A percentile compares a stretch with the other conserved stretches of the same genome.
phyloP scores from a whole-genome alignment of 2,888 invertebrate genomes.

The Microctonus hyperodae region DNA sequence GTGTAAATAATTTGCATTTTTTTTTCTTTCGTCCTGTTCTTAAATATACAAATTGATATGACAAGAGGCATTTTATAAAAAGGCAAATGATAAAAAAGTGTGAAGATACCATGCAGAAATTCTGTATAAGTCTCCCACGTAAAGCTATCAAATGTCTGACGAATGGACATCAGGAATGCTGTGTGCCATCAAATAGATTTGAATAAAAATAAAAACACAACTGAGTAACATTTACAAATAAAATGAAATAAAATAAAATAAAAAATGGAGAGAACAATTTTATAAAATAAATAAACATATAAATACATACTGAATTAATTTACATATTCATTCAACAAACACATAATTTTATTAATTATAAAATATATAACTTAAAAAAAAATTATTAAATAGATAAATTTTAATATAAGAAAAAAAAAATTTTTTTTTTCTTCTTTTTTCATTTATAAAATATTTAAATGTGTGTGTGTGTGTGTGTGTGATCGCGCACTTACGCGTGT shows the following conservation, averaged over 20 bases:
- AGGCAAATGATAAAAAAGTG: background rate
- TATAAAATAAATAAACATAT: background rate
- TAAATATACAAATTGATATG: background rate
- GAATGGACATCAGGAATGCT: constrained; percentile 58
- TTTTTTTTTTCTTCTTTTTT: background rate
- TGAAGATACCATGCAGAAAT: constrained; percentile 48
- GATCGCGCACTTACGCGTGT: constrained; percentile 12
- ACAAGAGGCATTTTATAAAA: background rate
- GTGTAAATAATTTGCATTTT: no score
- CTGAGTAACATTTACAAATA: background rate
- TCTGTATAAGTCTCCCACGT: constrained; percentile 55
- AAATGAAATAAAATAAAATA: background rate
- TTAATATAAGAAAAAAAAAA: background rate
- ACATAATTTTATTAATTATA: background rate
- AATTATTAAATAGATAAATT: background rate
- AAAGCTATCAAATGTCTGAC: constrained; percentile 63
- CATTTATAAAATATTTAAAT: no score
- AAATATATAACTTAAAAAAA: background rate
- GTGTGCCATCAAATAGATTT: constrained; percentile 59
- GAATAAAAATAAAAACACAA: background rate
- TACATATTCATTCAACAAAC: no score
- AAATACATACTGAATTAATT: no score
- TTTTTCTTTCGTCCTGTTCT: background rate
- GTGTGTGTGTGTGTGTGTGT: no score
- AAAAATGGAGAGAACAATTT: no score